phyloP scores from a whole-genome alignment of 2,888 invertebrate species.

The Pyrrhia umbra region DNA sequence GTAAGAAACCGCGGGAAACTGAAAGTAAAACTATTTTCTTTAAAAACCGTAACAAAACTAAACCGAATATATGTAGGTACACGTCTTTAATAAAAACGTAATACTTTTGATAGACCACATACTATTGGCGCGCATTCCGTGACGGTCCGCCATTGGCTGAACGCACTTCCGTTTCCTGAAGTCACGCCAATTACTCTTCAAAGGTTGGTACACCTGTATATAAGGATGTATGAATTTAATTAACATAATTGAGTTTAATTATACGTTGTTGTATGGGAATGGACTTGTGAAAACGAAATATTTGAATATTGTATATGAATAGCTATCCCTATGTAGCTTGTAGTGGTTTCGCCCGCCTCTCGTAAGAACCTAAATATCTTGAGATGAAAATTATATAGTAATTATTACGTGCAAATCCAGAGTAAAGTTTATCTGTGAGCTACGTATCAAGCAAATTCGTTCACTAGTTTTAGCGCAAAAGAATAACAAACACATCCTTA shows the following conservation, averaged over 20 bases:
- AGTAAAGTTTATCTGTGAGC: too few relatives aligned
- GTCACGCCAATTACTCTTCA: constrained; percentile 76
- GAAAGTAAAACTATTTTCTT: not conserved
- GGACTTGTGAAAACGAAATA: constrained; percentile 8
- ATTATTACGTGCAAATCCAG: too few relatives aligned
- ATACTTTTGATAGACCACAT: constrained; percentile 42
- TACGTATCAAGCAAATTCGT: too few relatives aligned
- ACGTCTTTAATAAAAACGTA: constrained; percentile 51
- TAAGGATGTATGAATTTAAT: constrained; percentile 70
- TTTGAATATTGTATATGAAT: constrained; percentile 16
- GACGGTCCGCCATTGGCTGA: constrained; percentile 80
- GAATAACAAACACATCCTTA: too few relatives aligned
- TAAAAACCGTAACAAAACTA: not conserved
- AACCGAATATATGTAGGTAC: constrained; percentile 11
- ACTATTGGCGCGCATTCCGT: constrained; percentile 74
- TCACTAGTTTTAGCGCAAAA: too few relatives aligned
- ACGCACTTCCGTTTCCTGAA: constrained; percentile 85
- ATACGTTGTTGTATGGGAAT: constrained; percentile 25
- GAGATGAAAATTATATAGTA: too few relatives aligned
- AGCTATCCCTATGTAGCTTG: not conserved
- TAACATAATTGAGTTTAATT: constrained; percentile 59
- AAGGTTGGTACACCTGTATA: constrained; percentile 80
- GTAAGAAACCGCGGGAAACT: too few relatives aligned
- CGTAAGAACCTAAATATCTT: too few relatives aligned
- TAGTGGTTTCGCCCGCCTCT: not conserved